These are phyloP conservation scores for Diplazon laetatorius DNA, from an alignment of 2,888 invertebrate species.

Conservation along the genomic window DNA sequence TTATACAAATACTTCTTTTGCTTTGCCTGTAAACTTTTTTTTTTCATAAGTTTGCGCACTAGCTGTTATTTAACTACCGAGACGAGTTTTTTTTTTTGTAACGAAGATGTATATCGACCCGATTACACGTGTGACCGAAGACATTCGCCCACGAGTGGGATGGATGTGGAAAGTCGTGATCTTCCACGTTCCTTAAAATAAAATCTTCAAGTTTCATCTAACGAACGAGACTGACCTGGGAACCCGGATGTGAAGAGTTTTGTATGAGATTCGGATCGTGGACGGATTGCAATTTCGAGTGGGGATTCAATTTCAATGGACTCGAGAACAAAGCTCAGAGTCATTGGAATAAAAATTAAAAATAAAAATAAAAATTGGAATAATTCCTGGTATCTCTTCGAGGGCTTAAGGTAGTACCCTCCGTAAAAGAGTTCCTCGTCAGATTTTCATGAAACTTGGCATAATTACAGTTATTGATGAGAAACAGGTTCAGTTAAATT, in stretches of 20 bases:
- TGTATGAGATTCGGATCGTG: neutral
- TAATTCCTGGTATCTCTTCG: too few relatives aligned
- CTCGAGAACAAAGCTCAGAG: neutral
- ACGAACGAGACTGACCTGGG: neutral
- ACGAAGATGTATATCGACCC: neutral
- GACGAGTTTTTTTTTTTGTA: conserved; percentile 3
- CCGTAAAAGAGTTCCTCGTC: too few relatives aligned
- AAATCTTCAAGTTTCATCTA: neutral
- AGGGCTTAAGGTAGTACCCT: too few relatives aligned
- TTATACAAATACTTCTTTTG: too few relatives aligned
- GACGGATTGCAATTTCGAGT: conserved; percentile 4
- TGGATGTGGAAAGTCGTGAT: conserved; percentile 31
- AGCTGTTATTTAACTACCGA: neutral
- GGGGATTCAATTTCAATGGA: conserved; percentile 9
- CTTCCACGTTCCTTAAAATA: conserved; percentile 31
- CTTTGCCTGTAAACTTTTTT: too few relatives aligned
- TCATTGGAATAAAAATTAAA: neutral
- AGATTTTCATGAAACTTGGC: too few relatives aligned
- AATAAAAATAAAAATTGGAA: too few relatives aligned
- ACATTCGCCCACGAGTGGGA: conserved; percentile 1
- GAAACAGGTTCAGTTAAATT: too few relatives aligned
- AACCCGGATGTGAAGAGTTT: conserved; percentile 1
- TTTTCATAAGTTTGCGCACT: too few relatives aligned
- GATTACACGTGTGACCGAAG: conserved; percentile 8
- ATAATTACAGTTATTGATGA: too few relatives aligned